Evolutionary conservation across 2,888 invertebrate species (phyloP).

Genomic region (Penaeus monodon): DNA sequence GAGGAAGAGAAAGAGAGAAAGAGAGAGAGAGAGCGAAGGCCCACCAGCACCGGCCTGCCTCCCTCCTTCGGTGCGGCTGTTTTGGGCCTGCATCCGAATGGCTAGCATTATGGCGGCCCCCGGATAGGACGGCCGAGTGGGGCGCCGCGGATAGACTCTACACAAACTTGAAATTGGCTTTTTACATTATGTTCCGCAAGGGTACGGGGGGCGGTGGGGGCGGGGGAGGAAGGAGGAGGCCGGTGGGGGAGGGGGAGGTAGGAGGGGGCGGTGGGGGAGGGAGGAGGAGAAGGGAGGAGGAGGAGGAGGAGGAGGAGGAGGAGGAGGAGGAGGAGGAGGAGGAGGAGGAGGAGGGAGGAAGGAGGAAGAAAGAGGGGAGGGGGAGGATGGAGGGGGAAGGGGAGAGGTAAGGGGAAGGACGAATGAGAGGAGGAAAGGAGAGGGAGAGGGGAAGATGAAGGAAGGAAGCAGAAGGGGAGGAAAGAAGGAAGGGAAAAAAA

Average conservation of each 20-base stretch:
- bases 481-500: too few relatives aligned
- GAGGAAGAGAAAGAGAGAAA: background rate
- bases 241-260: background rate
- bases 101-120: slow-evolving; percentile 17
- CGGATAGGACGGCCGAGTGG: slow-evolving; percentile 6
- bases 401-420: too few relatives aligned
- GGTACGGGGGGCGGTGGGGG: background rate
- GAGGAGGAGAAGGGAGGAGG: too few relatives aligned
- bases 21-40: background rate
- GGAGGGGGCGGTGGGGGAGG: background rate
- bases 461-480: too few relatives aligned
- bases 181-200: slow-evolving; percentile 28
- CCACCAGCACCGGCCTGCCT: background rate
- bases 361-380: rapidly evolving
- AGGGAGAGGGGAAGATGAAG: too few relatives aligned
- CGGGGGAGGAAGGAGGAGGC: background rate
- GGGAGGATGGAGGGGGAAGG: too few relatives aligned
- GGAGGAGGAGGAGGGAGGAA: too few relatives aligned
- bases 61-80: slow-evolving; percentile 11
- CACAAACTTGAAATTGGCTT: slow-evolving; percentile 39
- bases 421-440: too few relatives aligned
- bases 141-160: slow-evolving; percentile 19
- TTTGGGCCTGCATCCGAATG: slow-evolving; percentile 27
- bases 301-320: too few relatives aligned
- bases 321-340: too few relatives aligned